Percentiles rank a stretch among this genome's conserved stretches.
These are phyloP conservation scores for Girardinus metallicus DNA, from an alignment of 2,797 vertebrate genomes.

Conservation along the genomic window DNA sequence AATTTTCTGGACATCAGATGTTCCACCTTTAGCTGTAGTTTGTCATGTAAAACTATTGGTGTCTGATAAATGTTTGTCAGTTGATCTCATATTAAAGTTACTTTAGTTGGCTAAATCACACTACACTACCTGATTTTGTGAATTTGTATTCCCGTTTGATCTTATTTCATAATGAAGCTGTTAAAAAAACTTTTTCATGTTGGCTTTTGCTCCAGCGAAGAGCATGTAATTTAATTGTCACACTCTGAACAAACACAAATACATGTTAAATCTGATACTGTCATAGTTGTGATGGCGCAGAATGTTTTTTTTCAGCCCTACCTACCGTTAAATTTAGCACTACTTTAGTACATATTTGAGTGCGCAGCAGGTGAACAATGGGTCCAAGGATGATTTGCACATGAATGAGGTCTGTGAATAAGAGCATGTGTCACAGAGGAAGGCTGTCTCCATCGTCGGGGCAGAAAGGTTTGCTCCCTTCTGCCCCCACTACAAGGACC, in stretches of 20 bases:
- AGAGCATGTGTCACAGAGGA: conserved; percentile 77
- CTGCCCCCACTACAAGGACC: conserved; percentile 76
- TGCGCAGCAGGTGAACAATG: conserved; percentile 74
- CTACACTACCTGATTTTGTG: neutral
- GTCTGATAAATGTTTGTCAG: neutral
- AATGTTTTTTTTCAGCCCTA: conserved; percentile 66
- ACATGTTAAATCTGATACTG: conserved; percentile 31
- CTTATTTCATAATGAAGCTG: neutral
- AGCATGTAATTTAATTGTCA: conserved; percentile 16
- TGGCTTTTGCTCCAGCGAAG: conserved; percentile 20
- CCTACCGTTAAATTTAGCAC: conserved; percentile 74
- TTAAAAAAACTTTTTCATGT: neutral
- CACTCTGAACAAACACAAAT: conserved; percentile 26
- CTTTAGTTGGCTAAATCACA: neutral
- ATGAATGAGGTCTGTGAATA: conserved; percentile 84
- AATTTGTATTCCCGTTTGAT: neutral
- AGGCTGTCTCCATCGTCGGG: conserved; percentile 71
- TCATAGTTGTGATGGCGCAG: conserved; percentile 43
- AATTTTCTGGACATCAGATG: neutral
- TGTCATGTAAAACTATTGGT: neutral
- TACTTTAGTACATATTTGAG: conserved; percentile 80
- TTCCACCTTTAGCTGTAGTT: neutral
- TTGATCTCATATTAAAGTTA: neutral
- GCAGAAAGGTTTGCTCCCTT: conserved; percentile 73
- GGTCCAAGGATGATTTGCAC: conserved; percentile 79